phyloP scores from a whole-genome alignment of 2,797 vertebrate genomes.

The Spinus pinus region DNA sequence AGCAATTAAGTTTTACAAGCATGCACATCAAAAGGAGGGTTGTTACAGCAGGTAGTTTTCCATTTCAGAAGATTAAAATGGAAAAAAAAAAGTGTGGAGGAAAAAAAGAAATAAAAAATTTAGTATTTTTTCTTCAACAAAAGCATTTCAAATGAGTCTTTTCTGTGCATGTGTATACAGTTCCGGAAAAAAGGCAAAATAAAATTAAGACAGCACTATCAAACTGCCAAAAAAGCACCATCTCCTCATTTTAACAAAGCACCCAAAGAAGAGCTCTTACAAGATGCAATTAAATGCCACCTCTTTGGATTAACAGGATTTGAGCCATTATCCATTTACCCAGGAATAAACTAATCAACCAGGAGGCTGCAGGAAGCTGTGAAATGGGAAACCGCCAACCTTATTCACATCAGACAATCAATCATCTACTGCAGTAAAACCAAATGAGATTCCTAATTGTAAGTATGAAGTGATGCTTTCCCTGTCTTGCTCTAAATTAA shows the following conservation, averaged over 20 bases:
- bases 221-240: neutral
- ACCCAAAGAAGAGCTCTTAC: neutral
- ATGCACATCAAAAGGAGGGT: neutral
- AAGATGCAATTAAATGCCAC: neutral
- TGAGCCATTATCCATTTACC: neutral
- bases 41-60: neutral
- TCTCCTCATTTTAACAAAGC: neutral
- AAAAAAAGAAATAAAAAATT: neutral
- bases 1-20: conserved; percentile 22
- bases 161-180: neutral
- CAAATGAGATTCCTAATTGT: neutral
- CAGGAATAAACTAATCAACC: neutral
- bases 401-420: neutral
- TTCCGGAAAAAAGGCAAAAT: neutral
- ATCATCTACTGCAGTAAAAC: neutral
- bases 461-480: neutral
- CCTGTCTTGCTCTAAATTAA: neutral
- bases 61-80: neutral
- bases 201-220: neutral
- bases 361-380: neutral
- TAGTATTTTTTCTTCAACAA: neutral
- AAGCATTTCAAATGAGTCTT: neutral
- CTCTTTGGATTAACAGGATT: neutral
- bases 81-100: neutral
- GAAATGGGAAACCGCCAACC: neutral